Base-by-base conservation (phyloP, 2,888 invertebrate species). In the Brenthis daphne region DNA sequence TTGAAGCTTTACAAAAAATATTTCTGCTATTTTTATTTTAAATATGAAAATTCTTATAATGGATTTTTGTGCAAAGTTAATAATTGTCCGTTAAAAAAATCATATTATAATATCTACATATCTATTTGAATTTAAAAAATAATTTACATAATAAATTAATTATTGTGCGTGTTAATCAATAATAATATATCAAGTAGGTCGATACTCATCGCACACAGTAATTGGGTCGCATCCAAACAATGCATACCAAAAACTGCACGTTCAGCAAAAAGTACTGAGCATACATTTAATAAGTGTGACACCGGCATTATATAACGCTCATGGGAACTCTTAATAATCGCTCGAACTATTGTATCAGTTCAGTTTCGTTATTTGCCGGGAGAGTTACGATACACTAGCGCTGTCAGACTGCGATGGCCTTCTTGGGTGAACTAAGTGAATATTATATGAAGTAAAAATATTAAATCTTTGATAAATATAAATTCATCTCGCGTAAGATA, bases 301-400 rank as follows among this genome's bases (percentile, higher is more conserved):
- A 74, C 71, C 63, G 68, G 64, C 70, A 47, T 77, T 76, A 75
- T 75, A 74, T 74, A 77, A 77, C 68, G 57, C 64, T 65, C 73
- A 69, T 76, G 77, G 72, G 77, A 78, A 77, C 69, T 67, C 14
- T 63, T 43, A 70, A 60, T 68, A 67, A 70, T 70, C 63, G 69
- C 61, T 64, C 53, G 67, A 47, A 50, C 72, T 69, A 73, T 74
- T 73, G 73, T 74, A 61, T 51, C 65, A 57, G 20, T 20, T 20
- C 20, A 20, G 48, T 58, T 53, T 70, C 63, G 50, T 70, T 67
- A 58, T 64, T 47, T 69, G 60, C n/a, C 3, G 48, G 48, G n/a
- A 55, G 48, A 48, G 29, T 50, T 58, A 58, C 8, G 14, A 14
- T 58, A 29, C n/a, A 50, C 14, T 5, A 50, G 11, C 14, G 11